Evolutionary conservation across 1,140 invertebrate genomes (phyloP), one percentile per base, ranked within the genome.

Genomic region (Bombus ignitus): DNA sequence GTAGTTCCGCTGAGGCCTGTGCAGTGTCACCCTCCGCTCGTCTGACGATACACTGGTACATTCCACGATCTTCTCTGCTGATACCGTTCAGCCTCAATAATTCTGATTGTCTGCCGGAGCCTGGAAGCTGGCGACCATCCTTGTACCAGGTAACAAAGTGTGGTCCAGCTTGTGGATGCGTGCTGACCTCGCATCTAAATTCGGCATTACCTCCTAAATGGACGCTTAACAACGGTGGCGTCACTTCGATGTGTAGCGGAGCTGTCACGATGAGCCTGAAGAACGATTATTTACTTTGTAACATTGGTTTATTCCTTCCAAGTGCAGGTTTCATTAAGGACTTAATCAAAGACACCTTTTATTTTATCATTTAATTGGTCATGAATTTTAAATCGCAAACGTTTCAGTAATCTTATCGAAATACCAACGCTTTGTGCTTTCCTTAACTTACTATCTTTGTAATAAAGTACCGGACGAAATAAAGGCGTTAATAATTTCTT

Each of bases 31-130:
- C 96, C 88, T 98, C 97, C 37, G 97, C 96, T 81, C 97, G 94
- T 79, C 96, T 96, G 1, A 98, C 97, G 86, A 98, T 96, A 92
- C 98, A 98, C 92, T 98, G 97, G 94, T 98, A 98, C 97, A 98
- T 98, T 84, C 98, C 98, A 87, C 97, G 95, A 94, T 98, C 97
- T 89, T 97, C 97, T 88, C 97, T 95, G 89, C 97, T 96, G 81
- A 98, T 97, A 84, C 97, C 96, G 82, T 96, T 96, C 70, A 97
- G 95, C 59, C 96, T 95, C 42, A 98, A 91, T 62, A 96, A 96
- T 90, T 97, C 97, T 47, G 96, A 96, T 88, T 96, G 96, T 88
- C 97, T 95, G 13, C 97, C 97, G 22, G 96, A 96, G 35, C 96
- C 96, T 3, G 97, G 97, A 80, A 97, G 93, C 92, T 97, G 96